Evolutionary conservation across 2,888 invertebrate genomes (phyloP), one percentile per base, ranked within the genome.

Genomic region (Xestia c-nigrum): DNA sequence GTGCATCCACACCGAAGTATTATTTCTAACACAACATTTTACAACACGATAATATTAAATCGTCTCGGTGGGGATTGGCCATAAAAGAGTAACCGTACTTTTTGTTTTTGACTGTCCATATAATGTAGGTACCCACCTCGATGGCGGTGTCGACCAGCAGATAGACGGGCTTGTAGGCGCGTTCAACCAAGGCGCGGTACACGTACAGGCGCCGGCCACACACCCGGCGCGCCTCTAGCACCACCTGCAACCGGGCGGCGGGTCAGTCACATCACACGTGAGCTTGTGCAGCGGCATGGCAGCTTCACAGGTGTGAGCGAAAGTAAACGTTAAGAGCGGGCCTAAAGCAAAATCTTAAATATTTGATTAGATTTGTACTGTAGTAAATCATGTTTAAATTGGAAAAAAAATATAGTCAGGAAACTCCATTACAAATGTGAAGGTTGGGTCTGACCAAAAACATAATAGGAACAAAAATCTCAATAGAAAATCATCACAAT

Each of bases 91-190:
- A 14, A 47, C 14, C 47, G 16, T 16, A 47, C 24, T 43, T 43
- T 43, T 9, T 43, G 40, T 9, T 43, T 43, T 43, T 43, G 38
- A 9, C n/a, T 57, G 1, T 38, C 31, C 9, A 9, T 16, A 2
- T 31, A 31, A 31, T 31, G 31, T 31, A 12, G n/a, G 19, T 1
- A 89, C 89, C 88, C 5, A 94, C 95, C 55, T 88, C 78, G 14
- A 95, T 77, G 21, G 93, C 94, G 3, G 93, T 64, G 81, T 95
- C 95, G 6, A 95, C 82, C 67, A 94, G 61, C 7, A 95, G 85
- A 81, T 94, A 94, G 5, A 94, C 47, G 1, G 93, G 94, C 31
- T 72, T 72, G 85, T 85, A 78, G 4, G 94, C 90, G 85, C 89
- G 87, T 14, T 65, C 77, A 21, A 93, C 91, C 0, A 46, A 38